A percentile compares a stretch with the other conserved stretches of the same genome.
Evolutionary conservation across 2,797 vertebrate genomes (phyloP).

Genomic region (Helarctos malayanus): DNA sequence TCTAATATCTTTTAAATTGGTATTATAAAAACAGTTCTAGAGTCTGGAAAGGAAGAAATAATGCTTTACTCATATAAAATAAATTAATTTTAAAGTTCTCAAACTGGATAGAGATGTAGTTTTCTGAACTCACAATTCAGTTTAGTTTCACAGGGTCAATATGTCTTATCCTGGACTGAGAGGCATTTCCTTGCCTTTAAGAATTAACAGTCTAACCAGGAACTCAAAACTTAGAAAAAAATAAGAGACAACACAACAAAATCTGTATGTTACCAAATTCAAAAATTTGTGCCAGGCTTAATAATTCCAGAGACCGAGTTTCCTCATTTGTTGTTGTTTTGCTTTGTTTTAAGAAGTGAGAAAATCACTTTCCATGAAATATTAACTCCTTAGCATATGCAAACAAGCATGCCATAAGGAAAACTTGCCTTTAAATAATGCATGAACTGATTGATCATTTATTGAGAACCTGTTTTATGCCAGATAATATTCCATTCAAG

Average conservation of each 20-base stretch:
- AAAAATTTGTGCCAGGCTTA: neutral
- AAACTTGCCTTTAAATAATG: neutral
- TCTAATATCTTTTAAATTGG: neutral
- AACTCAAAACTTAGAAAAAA: neutral
- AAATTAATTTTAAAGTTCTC: neutral
- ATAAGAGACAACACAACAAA: neutral
- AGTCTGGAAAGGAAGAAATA: neutral
- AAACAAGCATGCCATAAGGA: neutral
- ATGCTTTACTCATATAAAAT: neutral
- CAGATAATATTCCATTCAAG: neutral
- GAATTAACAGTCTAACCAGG: neutral
- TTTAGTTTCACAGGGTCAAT: neutral
- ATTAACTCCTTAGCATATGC: neutral
- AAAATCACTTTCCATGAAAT: neutral
- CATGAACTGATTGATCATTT: neutral
- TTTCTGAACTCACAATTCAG: neutral
- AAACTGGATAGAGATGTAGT: neutral
- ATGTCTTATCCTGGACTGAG: neutral
- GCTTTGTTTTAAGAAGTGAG: neutral
- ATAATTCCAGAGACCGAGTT: neutral
- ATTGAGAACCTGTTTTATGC: neutral
- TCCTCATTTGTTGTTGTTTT: neutral
- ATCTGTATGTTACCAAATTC: neutral
- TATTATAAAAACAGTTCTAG: neutral
- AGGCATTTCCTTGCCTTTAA: neutral